phyloP scores from a whole-genome alignment of 1,140 invertebrate species.

The Brachionus asplanchnoidis region DNA sequence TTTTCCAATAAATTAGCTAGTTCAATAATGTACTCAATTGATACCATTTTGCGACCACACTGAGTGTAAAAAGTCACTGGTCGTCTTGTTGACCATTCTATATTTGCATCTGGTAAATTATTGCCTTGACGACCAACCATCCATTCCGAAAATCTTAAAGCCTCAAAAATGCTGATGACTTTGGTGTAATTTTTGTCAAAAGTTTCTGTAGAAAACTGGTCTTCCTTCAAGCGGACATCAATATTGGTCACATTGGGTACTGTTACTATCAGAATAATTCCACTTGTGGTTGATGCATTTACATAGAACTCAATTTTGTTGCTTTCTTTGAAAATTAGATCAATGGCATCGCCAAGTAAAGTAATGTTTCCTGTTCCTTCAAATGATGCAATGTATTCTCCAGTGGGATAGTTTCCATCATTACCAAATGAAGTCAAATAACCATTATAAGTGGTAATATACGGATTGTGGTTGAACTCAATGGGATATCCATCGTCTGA shows the following conservation, averaged over 20 bases:
- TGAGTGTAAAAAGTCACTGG: slow-evolving; percentile 45
- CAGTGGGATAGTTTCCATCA: neutral
- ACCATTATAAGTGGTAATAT: neutral
- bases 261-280: slow-evolving; percentile 13
- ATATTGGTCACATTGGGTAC: neutral
- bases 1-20: slow-evolving; percentile 45
- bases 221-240: neutral
- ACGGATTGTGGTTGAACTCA: neutral
- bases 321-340: neutral
- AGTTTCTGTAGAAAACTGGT: neutral
- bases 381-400: neutral
- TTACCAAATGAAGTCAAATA: neutral
- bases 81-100: slow-evolving; percentile 45
- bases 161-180: neutral
- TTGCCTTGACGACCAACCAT: neutral
- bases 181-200: neutral
- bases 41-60: slow-evolving; percentile 43
- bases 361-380: slow-evolving; percentile 12
- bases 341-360: neutral
- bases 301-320: slow-evolving; percentile 14
- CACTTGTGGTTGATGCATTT: neutral
- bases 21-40: slow-evolving; percentile 46
- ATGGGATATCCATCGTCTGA: slow-evolving; percentile 1
- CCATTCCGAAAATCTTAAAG: neutral
- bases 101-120: neutral